Evolutionary conservation across 1,140 invertebrate genomes (phyloP).

Genomic region (Medauroidea extradentata): DNA sequence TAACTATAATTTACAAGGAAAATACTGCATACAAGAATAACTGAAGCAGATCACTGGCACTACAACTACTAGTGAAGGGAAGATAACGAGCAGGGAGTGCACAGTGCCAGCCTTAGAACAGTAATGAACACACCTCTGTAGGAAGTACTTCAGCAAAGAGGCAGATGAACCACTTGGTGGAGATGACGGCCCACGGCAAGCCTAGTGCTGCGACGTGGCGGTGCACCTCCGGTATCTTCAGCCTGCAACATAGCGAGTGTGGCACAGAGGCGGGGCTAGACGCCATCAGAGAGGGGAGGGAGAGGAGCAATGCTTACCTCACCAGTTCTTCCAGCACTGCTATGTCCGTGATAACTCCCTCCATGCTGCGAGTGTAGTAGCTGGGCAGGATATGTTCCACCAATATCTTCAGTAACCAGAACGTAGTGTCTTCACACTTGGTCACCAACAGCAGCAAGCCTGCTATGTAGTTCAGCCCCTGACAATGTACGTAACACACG

Average conservation of each 20-base stretch:
- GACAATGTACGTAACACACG: conserved; percentile 18
- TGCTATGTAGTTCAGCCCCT: conserved; percentile 89
- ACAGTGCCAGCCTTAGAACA: too few species aligned
- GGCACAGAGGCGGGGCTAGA: too few species aligned
- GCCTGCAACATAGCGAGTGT: too few species aligned
- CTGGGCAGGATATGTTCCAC: conserved; percentile 83
- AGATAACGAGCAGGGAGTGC: too few species aligned
- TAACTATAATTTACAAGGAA: too few species aligned
- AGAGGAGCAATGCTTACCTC: conserved; percentile 40
- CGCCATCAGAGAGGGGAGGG: too few species aligned
- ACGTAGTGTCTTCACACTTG: conserved; percentile 83
- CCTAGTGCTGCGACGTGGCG: conserved; percentile 69
- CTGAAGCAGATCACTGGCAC: too few species aligned
- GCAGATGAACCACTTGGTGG: conserved; percentile 93
- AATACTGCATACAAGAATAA: too few species aligned
- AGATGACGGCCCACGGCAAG: conserved; percentile 80
- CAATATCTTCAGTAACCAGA: conserved; percentile 84
- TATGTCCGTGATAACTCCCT: conserved; percentile 79
- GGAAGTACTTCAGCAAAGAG: conserved; percentile 87
- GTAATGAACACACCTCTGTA: conserved; percentile 62
- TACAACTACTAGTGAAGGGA: too few species aligned
- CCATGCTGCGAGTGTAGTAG: conserved; percentile 86
- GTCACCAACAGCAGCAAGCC: conserved; percentile 79
- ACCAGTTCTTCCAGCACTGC: conserved; percentile 82
- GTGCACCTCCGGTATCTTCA: conserved; percentile 73